Percentiles rank a stretch among this genome's conserved stretches.
Evolutionary conservation across 2,113 vertebrate species (phyloP).

Genomic region (Callorhinus ursinus): DNA sequence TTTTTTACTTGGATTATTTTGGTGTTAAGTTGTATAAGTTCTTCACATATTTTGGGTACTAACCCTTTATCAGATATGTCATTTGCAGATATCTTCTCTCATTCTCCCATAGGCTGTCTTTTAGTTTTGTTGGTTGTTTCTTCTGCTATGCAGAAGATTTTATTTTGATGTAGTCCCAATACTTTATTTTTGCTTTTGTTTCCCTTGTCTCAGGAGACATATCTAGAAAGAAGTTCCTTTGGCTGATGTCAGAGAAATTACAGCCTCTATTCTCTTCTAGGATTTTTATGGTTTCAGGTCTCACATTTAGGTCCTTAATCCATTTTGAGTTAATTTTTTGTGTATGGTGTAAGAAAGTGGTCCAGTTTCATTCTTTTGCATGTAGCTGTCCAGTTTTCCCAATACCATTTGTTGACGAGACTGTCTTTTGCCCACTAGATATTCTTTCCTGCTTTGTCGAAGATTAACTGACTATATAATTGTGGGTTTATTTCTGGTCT

Average conservation of each 20-base stretch:
- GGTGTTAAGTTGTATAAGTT: neutral
- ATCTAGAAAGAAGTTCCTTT: neutral
- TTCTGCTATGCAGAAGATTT: neutral
- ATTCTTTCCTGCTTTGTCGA: neutral
- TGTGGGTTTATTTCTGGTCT: neutral
- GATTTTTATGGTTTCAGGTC: neutral
- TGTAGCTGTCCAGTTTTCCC: neutral
- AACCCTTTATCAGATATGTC: neutral
- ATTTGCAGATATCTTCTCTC: neutral
- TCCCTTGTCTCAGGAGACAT: neutral
- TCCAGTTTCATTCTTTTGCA: neutral
- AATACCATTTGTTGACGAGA: neutral
- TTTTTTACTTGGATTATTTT: neutral
- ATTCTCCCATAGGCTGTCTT: neutral
- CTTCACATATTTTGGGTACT: neutral
- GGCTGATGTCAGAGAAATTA: neutral
- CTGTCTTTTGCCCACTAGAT: neutral
- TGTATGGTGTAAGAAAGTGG: neutral
- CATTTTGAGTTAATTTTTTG: neutral
- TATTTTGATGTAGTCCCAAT: neutral
- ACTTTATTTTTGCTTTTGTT: neutral
- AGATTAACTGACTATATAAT: neutral
- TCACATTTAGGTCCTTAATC: neutral
- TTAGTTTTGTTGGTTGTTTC: neutral
- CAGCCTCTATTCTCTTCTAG: neutral